Evolutionary conservation across 2,888 invertebrate species (phyloP), one percentile per base, ranked within the genome.

Genomic region (Drosophila multiciliata): DNA sequence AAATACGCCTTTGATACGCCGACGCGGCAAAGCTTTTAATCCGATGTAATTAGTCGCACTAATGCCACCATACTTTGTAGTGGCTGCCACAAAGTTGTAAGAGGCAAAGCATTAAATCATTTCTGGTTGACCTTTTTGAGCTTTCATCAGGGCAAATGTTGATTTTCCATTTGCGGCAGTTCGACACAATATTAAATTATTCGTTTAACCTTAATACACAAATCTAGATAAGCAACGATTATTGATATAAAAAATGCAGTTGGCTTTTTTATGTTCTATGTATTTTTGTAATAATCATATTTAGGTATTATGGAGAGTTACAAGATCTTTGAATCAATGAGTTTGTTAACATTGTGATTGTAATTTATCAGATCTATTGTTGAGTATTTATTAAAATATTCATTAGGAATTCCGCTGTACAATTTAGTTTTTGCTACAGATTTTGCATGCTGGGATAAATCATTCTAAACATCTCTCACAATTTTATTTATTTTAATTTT

Each of bases 41-140:
- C 75, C 73, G 59, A 83, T 73, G 84, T 90, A 90, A 89, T 87
- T 85, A 89, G 88, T 82, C 60, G 80, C 54, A 53, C 60, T 73
- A 57, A 70, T 68, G 70, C 60, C 72, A 58, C 60, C 72, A 58
- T 71, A 66, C 72, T 53, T 72, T 74, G 66, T 67, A 50, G 40
- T 67, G 50, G 58, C 35, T 53, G 66, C 17, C 40, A 38, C 63
- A 20, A 48, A 32, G 36, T 69, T 48, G 48, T 64, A 64, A 67
- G 67, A 38, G 66, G 45, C 57, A 60, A 45, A 58, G 57, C 77
- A 42, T 59, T 86, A 62, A 80, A 77, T 90, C 74, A 77, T 64
- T 73, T 88, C 77, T 77, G 67, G 72, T 69, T 90, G 73, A 85
- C 87, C 84, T 83, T 69, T 82, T 17, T 29, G 52, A 55, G 32